These are phyloP conservation scores for Drepanosiphum platanoidis DNA, from an alignment of 2,888 invertebrate species.

Conservation along the genomic window DNA sequence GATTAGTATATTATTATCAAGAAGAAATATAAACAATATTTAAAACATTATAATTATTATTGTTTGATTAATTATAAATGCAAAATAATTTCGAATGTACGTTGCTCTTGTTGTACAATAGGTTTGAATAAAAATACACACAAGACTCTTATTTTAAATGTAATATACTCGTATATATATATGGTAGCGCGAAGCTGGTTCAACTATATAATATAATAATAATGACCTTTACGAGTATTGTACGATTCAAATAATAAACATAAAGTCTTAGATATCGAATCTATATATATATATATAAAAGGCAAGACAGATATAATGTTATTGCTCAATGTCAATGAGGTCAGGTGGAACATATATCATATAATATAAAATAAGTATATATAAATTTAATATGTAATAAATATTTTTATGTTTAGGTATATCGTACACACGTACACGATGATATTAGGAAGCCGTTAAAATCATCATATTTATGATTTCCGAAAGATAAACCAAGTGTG, in stretches of 20 bases:
- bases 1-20: not conserved
- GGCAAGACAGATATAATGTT: not conserved
- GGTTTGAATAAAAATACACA: not conserved
- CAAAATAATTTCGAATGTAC: too few species aligned
- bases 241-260: constrained; percentile 3
- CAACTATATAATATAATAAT: not conserved
- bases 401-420: too few species aligned
- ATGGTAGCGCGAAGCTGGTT: not conserved
- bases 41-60: not conserved
- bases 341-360: not conserved
- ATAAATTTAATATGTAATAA: too few species aligned
- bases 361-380: not conserved
- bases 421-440: too few species aligned
- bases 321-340: constrained; percentile 45
- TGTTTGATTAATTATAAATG: not conserved
- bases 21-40: not conserved
- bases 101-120: not conserved
- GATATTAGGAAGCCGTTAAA: too few species aligned
- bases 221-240: not conserved
- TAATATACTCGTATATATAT: not conserved
- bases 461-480: constrained; percentile 8
- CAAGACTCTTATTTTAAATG: too few species aligned
- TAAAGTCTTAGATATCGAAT: not conserved
- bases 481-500: not conserved
- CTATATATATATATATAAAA: not conserved